Base-by-base conservation (phyloP, 2,888 invertebrate genomes). In the Aporophyla lueneburgensis region DNA sequence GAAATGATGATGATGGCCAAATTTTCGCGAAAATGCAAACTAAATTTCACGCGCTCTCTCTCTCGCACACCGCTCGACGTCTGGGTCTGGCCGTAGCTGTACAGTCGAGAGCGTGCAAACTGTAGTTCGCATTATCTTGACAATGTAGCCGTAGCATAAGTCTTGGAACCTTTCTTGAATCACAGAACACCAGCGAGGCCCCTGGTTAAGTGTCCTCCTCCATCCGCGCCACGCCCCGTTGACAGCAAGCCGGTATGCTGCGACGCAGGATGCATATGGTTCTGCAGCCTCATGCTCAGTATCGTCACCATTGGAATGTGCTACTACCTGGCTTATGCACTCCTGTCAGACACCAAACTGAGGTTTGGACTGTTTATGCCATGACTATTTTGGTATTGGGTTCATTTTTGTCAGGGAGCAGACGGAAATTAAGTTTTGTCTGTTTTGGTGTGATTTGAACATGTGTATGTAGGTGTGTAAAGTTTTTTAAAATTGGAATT, bases 321-420 rank as follows among this genome's bases (percentile, higher is more conserved):
- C 81, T 95, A 95, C 74, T 95, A 93, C 78, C 93, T 90, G 33
- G 96, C 95, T 0, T 96, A 95, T 69, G 68, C 92, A 0, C 89
- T 96, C 2, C 86, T 96, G 51, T 86, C 91, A 6, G 91, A 93
- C 4, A 94, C 95, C 4, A 96, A 96, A 72, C 90, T 96, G 1
- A 94, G 92, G 72, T 96, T 96, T 81, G 93, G 94, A 21, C 59
- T 96, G 9, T 96, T 96, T 87, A 83, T 95, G 2, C 91, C 92
- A 7, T 90, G 74, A 40, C 10, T 5, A 5, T 53, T 73, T 33
- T 51, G n/a, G 14, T 27, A 5, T 49, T 10, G 3, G n/a, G 46
- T n/a, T 33, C n/a, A 33, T 10, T n/a, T 46, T 54, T 24, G n/a
- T 27, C 40, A 14, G 5, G 1, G 46, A 5, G 49, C 5, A 19